Percentiles rank a stretch among this genome's conserved stretches.
Conservation (phyloP, 2,113 vertebrate genomes). For the Cygnus atratus region DNA sequence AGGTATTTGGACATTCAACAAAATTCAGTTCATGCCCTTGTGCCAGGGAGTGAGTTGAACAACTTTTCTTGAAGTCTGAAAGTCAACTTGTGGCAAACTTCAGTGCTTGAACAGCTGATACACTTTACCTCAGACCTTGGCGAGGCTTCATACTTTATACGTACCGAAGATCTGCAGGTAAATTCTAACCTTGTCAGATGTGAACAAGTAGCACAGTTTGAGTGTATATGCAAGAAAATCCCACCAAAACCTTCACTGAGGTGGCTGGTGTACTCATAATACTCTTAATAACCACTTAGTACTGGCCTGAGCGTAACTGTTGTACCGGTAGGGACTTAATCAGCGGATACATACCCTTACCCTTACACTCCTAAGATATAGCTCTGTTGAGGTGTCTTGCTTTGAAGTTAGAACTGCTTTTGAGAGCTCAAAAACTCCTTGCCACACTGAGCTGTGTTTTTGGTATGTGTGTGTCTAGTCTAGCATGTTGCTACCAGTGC, state of each 20-base stretch:
- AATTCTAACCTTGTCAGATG: not conserved
- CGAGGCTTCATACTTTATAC: not conserved
- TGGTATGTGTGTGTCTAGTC: not conserved
- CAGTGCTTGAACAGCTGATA: not conserved
- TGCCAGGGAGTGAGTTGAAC: not conserved
- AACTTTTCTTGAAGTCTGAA: not conserved
- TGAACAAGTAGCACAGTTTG: not conserved
- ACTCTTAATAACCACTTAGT: not conserved
- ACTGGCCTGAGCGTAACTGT: not conserved
- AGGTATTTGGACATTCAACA: not conserved
- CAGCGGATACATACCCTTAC: not conserved
- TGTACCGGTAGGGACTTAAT: not conserved
- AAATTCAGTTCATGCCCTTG: not conserved
- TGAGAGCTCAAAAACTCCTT: not conserved
- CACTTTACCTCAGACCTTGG: accelerated
- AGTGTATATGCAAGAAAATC: accelerated
- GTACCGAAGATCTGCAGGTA: not conserved
- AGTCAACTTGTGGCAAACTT: not conserved
- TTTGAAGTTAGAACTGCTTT: not conserved
- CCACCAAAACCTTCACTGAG: not conserved
- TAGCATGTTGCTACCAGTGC: not conserved
- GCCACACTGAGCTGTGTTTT: not conserved
- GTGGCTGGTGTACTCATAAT: not conserved
- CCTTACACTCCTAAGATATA: accelerated
- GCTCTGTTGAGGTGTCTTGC: not conserved